Conservation (phyloP, 1,140 invertebrate genomes). For the Drosophila elegans region DNA sequence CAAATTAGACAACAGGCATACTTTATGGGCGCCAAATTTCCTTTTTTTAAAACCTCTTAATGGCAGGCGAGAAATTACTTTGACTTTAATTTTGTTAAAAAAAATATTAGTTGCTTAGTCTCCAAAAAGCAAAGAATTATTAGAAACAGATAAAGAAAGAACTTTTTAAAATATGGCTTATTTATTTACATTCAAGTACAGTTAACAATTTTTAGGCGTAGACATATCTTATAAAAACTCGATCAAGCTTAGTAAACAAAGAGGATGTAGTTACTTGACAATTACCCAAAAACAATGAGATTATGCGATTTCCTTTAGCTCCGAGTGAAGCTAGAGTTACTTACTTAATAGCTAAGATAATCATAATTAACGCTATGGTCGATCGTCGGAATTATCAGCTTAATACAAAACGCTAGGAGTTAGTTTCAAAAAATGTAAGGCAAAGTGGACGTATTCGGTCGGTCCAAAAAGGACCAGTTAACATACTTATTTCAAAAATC, state of each 20-base stretch:
- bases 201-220: slow-evolving; percentile 65
- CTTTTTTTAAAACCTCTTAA: no score
- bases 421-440: slow-evolving; percentile 31
- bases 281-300: slow-evolving; percentile 45
- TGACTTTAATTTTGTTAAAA: no score
- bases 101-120: no score
- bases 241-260: slow-evolving; percentile 57
- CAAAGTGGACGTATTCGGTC: slow-evolving; percentile 42
- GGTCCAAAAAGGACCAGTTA: slow-evolving; percentile 58
- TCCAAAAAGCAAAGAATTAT: no score
- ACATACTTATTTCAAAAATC: slow-evolving; percentile 55
- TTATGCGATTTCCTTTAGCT: slow-evolving; percentile 10
- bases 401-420: slow-evolving; percentile 43
- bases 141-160: neutral
- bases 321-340: slow-evolving; percentile 20
- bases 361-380: slow-evolving; percentile 31
- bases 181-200: slow-evolving; percentile 77
- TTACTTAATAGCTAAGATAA: slow-evolving; percentile 36
- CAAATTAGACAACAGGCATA: no score
- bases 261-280: slow-evolving; percentile 34
- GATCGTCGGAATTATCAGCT: slow-evolving; percentile 30
- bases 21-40: no score
- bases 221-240: slow-evolving; percentile 51
- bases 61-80: no score
- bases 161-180: slow-evolving; percentile 61